Base-by-base conservation (phyloP, 2,113 vertebrate species). In the Electrona antarctica region DNA sequence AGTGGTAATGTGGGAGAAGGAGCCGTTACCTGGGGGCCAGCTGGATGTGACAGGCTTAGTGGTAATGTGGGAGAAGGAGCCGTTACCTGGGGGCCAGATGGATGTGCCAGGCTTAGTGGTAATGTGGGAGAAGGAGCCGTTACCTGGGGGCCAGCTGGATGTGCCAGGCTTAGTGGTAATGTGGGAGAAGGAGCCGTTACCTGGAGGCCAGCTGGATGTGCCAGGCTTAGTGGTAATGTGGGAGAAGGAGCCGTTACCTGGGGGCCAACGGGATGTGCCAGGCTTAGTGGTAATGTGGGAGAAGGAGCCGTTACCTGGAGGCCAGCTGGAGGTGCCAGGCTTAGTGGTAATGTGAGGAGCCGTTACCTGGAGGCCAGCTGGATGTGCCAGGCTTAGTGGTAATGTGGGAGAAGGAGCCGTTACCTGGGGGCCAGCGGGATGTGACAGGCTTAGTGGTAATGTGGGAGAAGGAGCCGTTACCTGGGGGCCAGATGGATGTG, bases 71-170 rank as follows among this genome's bases (percentile, higher is more conserved):
- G 33, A 46, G 0, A 52, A 66, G 10, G 12, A 13, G 0, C 1
- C 47, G 47, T 74, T 88, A 98, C 98, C 98, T 95, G 97, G 98
- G 90, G 98, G 98, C 97, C 97, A 99, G 90, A 95, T 99, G 87
- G 97, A 94, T 12, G 95, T 94, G 86, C 94, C 93, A 79, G 95
- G 93, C 93, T 97, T 95, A 88, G 90, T 94, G 86, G 94, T 41
- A 41, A 41, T 3, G 33, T 41, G 33, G 65, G 33, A 46, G 0
- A 52, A 66, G 10, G 12, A 13, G 0, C 1, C 47, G 47, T 74
- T 88, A 98, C 98, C 98, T 95, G 97, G 98, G 90, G 98, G 98
- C 97, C 97, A 99, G 90, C 95, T 99, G 87, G 97, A 94, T 12
- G 95, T 94, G 86, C 94, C 93, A 79, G 95, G 93, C 93, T 97